Conservation (phyloP, 2,113 vertebrate species). For the Crotalus viridis region DNA sequence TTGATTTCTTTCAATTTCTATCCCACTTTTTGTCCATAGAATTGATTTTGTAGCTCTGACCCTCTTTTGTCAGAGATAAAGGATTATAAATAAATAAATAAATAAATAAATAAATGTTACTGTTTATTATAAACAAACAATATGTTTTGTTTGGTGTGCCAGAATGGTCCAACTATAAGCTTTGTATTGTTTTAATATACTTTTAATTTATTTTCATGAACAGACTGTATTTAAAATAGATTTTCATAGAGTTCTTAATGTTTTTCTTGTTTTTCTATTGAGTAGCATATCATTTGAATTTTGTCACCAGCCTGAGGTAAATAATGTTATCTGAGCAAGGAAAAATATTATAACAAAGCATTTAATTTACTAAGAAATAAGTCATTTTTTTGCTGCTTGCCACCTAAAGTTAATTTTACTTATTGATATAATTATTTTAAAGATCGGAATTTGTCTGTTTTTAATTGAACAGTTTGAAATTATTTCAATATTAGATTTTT, state of each 20-base stretch:
- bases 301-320: not conserved
- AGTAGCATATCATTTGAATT: not conserved
- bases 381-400: not conserved
- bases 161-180: not conserved
- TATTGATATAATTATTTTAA: not conserved
- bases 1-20: not conserved
- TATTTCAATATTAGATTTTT: not conserved
- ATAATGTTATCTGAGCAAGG: not conserved
- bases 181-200: not conserved
- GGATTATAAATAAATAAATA: not conserved
- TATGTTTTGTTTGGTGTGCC: not conserved
- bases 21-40: not conserved
- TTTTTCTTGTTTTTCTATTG: not conserved
- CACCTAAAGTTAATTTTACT: not conserved
- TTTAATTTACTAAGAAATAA: not conserved
- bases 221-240: not conserved
- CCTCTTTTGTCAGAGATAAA: not conserved
- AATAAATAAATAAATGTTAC: not conserved
- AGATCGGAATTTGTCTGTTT: not conserved
- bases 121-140: not conserved
- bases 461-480: not conserved
- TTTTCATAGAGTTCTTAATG: not conserved
- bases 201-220: not conserved
- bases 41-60: not conserved
- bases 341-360: not conserved